Percentiles rank a stretch among this genome's conserved stretches.
These are phyloP conservation scores for Sinodicranocentrus sp. DNA, from an alignment of 2,888 invertebrate genomes.

Conservation along the genomic window DNA sequence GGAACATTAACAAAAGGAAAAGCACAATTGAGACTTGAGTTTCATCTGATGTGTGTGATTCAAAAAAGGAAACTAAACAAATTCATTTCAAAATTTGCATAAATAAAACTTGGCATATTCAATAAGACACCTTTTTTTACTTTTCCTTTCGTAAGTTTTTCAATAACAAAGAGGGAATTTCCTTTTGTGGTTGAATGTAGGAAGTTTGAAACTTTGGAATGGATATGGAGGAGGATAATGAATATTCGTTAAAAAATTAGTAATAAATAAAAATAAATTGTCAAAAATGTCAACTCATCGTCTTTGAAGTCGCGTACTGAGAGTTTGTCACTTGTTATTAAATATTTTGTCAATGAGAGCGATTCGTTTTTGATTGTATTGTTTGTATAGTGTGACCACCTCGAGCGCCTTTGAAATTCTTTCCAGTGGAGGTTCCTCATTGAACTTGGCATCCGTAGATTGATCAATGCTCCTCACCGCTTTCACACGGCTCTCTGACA, in stretches of 20 bases:
- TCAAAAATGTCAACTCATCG: conserved; percentile 65
- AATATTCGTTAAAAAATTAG: conserved; percentile 7
- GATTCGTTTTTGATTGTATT: conserved; percentile 55
- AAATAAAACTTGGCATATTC: neutral
- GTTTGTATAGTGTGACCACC: conserved; percentile 72
- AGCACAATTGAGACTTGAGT: too few species aligned
- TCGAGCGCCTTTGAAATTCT: conserved; percentile 77
- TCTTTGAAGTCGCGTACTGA: conserved; percentile 57
- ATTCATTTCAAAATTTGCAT: neutral
- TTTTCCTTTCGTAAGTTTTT: too few species aligned
- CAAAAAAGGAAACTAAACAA: neutral
- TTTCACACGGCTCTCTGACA: conserved; percentile 73
- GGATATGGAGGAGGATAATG: neutral
- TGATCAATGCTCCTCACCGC: conserved; percentile 74
- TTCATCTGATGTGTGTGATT: neutral
- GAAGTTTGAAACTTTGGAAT: too few species aligned
- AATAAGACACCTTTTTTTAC: too few species aligned
- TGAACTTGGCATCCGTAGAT: conserved; percentile 53
- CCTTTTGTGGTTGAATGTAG: neutral
- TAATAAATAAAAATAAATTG: conserved; percentile 23
- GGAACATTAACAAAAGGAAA: too few species aligned
- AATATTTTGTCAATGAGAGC: conserved; percentile 48
- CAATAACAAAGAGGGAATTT: too few species aligned
- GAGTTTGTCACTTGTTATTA: conserved; percentile 36
- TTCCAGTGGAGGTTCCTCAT: conserved; percentile 74